These are phyloP conservation scores for Uria aalge DNA, from an alignment of 2,113 vertebrate genomes.

Conservation along the genomic window DNA sequence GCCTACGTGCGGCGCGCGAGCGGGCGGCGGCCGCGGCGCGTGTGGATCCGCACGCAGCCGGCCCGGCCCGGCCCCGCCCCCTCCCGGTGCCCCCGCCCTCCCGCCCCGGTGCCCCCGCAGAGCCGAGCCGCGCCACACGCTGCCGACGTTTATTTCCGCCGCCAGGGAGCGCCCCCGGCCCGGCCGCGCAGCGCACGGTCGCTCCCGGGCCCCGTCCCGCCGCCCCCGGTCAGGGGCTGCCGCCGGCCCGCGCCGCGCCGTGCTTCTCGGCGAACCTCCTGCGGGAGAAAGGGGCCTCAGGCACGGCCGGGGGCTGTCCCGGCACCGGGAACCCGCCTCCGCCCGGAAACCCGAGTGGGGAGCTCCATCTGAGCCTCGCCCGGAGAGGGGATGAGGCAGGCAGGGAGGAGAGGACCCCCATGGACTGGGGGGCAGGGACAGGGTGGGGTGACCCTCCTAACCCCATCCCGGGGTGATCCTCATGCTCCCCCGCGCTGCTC, in stretches of 20 bases:
- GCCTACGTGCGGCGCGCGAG: neutral
- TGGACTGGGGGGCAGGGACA: neutral
- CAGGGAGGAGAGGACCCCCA: neutral
- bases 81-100: neutral
- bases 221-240: neutral
- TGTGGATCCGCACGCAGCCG: neutral
- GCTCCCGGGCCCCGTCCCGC: neutral
- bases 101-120: neutral
- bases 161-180: neutral
- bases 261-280: constrained; percentile 48
- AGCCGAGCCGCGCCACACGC: neutral
- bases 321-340: neutral
- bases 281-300: neutral
- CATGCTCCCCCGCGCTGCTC: neutral
- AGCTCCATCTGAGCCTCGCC: neutral
- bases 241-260: neutral
- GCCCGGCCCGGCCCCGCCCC: neutral
- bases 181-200: neutral
- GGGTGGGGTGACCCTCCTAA: neutral
- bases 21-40: neutral
- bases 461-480: neutral
- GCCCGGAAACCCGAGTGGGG: neutral
- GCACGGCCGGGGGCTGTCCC: neutral
- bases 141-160: neutral
- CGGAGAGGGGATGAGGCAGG: neutral